These are phyloP conservation scores for Periplaneta americana DNA, from an alignment of 1,140 invertebrate species.

Conservation along the genomic window DNA sequence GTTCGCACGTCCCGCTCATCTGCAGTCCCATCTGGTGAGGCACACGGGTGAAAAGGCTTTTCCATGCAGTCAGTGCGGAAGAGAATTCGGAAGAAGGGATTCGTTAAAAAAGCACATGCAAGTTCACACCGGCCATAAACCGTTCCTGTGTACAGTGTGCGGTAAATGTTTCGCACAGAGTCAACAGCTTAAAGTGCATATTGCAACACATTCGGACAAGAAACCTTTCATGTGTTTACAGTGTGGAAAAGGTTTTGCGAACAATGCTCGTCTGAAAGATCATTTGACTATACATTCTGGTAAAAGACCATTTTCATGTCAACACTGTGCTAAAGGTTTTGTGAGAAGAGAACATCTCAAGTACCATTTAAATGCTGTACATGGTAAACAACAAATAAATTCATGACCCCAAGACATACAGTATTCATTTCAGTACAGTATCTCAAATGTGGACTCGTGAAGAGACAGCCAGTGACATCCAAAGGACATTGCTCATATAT, in stretches of 20 bases:
- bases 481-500: no score
- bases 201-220: neutral
- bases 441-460: no score
- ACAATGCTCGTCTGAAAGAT: neutral
- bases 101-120: conserved; percentile 1
- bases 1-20: neutral
- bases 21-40: neutral
- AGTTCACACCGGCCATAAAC: neutral
- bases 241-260: neutral
- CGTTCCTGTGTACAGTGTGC: neutral
- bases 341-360: neutral
- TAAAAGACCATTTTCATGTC: neutral
- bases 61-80: neutral
- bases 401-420: neutral
- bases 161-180: neutral
- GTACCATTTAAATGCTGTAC: neutral
- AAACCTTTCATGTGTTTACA: neutral
- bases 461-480: no score
- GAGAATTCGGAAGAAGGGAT: neutral
- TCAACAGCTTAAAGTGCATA: neutral
- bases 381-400: neutral
- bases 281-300: neutral
- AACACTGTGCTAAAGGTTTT: neutral
- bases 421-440: neutral
- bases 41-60: conserved; percentile 7